Base-by-base conservation (phyloP, 2,113 vertebrate species). In the Arvicanthis niloticus region DNA sequence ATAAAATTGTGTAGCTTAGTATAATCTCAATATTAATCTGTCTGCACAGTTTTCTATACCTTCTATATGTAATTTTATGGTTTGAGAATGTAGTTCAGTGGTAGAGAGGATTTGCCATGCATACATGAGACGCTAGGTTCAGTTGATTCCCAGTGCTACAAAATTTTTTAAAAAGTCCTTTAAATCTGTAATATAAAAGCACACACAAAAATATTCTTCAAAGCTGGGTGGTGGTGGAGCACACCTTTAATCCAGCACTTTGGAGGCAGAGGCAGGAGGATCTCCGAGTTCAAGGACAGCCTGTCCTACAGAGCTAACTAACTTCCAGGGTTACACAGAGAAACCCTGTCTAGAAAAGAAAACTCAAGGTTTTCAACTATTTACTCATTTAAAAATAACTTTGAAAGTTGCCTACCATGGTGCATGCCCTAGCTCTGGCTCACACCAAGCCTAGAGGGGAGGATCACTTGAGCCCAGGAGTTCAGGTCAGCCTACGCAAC, bases 1-100 rank as follows among this genome's bases (percentile, higher is more conserved):
- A n/a, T 81, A 94, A 84, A 89, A 89, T 75, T 85, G 9, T 72
- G 3, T 84, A 65, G 48, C 42, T 82, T 93, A 96, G n/a, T 73
- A 45, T 84, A 80, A 62, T 84, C 34, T 87, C 24, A 67, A 0
- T 80, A 56, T 91, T 73, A 40, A 73, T 80, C 67, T 93, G 45
- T 40, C 78, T 73, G 16, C 19, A 70, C 40, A 93, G 9, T 60
- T 96, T 95, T 96, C 48, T 87, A 22, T 40, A 73, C 88, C 93
- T 96, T 76, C 4, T 15, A 89, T 42, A 56, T 26, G 40, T 45
- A 48, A 77, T 90, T 77, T 65, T 88, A 88, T 56, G 48, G 67
- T 13, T 22, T 88, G 45, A 5, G 22, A 37, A 56, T 56, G 12
- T 70, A n/a, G 67, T 37, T 88, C 67, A 72, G 37, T 72, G 45